Evolutionary conservation across 2,797 vertebrate genomes (phyloP), one percentile per base, ranked within the genome.

Genomic region (Tapirus indicus): DNA sequence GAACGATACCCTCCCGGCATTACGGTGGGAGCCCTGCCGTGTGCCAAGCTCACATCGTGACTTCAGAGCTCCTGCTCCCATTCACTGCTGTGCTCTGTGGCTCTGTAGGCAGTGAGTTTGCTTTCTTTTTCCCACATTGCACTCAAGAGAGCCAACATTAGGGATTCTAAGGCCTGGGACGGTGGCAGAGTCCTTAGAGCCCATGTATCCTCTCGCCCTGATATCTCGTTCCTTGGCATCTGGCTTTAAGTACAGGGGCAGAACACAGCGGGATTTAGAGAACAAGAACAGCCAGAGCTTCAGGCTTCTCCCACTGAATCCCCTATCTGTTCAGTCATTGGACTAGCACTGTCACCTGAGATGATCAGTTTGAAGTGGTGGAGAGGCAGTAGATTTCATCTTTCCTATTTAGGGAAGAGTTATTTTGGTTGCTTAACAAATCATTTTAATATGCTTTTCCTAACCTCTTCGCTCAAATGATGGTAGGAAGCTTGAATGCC

Each of bases 361-460:
- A 68, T 91, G 38, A 96, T 80, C 62, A 69, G 14, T 92, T 89
- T 60, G 41, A 97, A 96, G 71, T 88, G 85, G 52, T 35, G 58
- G 69, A 89, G 32, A 94, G 38, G 56, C n/a, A 41, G 56, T 91
- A 72, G 69, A 82, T 85, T 94, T 80, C 69, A 56, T 88, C 74
- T 75, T 90, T 84, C 35, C 23, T 95, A 27, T 89, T 94, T 58
- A 92, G 10, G 44, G 38, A 71, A 47, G 6, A 69, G 35, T 88
- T 93, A 52, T 74, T 97, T 87, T 80, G 35, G 52, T 80, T 96
- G 69, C 88, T 92, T 60, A 32, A 72, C 52, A 93, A 60, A 25
- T 1, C 18, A 71, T 72, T 88, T 95, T 56, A 69, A 47, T 90
- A 64, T 75, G 56, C 54, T 80, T 97, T 97, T 80, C 41, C 32